A percentile compares a stretch with the other conserved stretches of the same genome.
Conservation (phyloP, 2,888 invertebrate genomes). For the Aphrophora alni region DNA sequence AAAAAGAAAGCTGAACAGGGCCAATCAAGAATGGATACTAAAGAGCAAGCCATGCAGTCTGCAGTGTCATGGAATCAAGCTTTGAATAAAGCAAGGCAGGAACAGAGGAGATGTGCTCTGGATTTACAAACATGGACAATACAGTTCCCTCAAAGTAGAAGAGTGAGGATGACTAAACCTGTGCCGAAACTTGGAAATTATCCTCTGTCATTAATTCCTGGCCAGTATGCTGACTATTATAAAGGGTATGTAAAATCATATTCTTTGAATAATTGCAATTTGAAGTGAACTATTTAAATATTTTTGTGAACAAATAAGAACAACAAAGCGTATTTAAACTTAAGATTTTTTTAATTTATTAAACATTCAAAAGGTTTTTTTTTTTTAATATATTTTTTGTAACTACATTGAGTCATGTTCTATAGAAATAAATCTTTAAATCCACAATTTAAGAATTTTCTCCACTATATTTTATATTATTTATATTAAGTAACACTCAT, state of each 20-base stretch:
- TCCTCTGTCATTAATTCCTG: slow-evolving; percentile 93
- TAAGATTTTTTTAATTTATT: too few species aligned
- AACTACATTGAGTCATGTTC: too few species aligned
- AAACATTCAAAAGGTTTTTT: too few species aligned
- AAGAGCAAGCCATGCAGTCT: slow-evolving; percentile 72
- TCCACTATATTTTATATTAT: too few species aligned
- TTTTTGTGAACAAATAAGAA: too few species aligned
- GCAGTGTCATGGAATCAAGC: slow-evolving; percentile 89
- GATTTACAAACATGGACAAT: slow-evolving; percentile 92
- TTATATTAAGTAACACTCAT: too few species aligned
- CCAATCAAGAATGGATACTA: slow-evolving; percentile 45
- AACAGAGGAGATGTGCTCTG: slow-evolving; percentile 81
- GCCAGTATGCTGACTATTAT: slow-evolving; percentile 93
- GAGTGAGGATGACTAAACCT: slow-evolving; percentile 59
- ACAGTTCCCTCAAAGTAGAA: slow-evolving; percentile 70
- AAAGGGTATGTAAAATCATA: slow-evolving; percentile 61
- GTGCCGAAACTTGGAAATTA: slow-evolving; percentile 72
- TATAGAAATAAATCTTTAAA: too few species aligned
- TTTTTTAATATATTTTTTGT: too few species aligned
- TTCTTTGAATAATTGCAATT: too few species aligned
- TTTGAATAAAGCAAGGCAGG: slow-evolving; percentile 72
- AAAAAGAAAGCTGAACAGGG: slow-evolving; percentile 34
- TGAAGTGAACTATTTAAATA: too few species aligned
- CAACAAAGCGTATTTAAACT: too few species aligned
- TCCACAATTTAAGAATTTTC: too few species aligned